Evolutionary conservation across 2,113 vertebrate species (phyloP), one percentile per base, ranked within the genome.

Genomic region (Lepus americanus): DNA sequence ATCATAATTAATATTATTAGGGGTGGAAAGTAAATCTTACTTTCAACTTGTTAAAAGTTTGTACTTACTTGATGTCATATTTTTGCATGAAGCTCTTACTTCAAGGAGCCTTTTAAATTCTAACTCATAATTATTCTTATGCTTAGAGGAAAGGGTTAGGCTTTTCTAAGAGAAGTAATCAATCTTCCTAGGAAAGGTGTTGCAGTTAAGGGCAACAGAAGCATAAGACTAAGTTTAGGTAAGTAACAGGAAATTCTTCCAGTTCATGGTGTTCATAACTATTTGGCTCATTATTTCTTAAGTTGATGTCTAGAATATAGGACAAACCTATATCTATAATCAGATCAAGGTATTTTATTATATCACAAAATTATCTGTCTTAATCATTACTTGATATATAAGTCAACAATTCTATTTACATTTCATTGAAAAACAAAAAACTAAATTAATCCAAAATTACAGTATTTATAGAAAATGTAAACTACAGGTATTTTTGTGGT

Each of bases 1-100:
- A 74, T 90, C 63, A 84, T 53, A 69, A 94, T 94, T 90, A 95
- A 93, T 95, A 88, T 69, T 83, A 95, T 76, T 87, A 88, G 39
- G 79, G 87, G 70, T 95, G 74, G 86, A 97, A 96, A 93, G 67
- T 87, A 97, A 94, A 95, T 89, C 74, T 89, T 92, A 80, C 55
- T 85, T 97, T 73, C 61, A 78, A 27, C 12, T 92, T 94, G 92
- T 87, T 53, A 67, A n/a, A 92, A 87, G 51, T 80, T 69, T 69
- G 23, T 94, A 96, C 90, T 95, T 96, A 97, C 94, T 97, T 94
- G 94, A 85, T 80, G 1, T 80, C 86, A 17, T 59, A 88, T 83
- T 10, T 94, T 69, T 94, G 67, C 70, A 94, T 97, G 87, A 95
- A 96, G 82, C 27, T 82, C 67, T 55, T 74, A 92, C 82, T 95